A percentile compares a stretch with the other conserved stretches of the same genome.
phyloP scores from a whole-genome alignment of 2,113 vertebrate genomes.

The Forbesichthys papilliferus region DNA sequence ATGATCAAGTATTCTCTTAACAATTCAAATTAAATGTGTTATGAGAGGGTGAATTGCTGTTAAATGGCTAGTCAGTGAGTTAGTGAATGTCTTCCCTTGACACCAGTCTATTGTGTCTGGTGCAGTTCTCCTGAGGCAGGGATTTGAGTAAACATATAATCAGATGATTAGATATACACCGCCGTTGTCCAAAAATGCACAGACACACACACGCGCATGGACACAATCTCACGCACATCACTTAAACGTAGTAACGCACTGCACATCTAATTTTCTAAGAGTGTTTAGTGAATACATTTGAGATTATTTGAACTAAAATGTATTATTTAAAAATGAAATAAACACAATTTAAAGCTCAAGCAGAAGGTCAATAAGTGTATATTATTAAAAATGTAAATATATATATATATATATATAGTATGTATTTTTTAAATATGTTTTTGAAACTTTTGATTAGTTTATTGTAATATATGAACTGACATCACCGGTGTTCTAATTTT shows the following conservation, averaged over 20 bases:
- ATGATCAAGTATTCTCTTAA: constrained; percentile 19
- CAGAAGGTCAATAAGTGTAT: no score
- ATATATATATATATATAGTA: no score
- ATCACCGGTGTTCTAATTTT: constrained; percentile 36
- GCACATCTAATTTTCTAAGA: no score
- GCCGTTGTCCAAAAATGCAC: constrained; percentile 37
- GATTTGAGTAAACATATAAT: constrained; percentile 80
- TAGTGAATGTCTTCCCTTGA: neutral
- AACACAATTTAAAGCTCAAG: no score
- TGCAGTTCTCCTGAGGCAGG: constrained; percentile 66
- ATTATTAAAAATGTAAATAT: no score
- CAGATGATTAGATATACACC: constrained; percentile 74
- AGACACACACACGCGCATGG: constrained; percentile 2
- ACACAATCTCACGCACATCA: neutral
- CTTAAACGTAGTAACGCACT: no score
- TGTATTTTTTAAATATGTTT: no score
- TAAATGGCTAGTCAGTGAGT: constrained; percentile 11
- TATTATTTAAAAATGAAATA: no score
- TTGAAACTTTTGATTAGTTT: constrained; percentile 12
- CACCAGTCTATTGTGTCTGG: constrained; percentile 7
- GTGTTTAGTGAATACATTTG: no score
- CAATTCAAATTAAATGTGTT: constrained; percentile 37
- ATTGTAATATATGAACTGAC: neutral
- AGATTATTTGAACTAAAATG: no score
- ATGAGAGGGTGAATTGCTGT: no score